These are phyloP conservation scores for Halocynthia roretzi DNA, from an alignment of 23 tunicate genomes.

Conservation along the genomic window DNA sequence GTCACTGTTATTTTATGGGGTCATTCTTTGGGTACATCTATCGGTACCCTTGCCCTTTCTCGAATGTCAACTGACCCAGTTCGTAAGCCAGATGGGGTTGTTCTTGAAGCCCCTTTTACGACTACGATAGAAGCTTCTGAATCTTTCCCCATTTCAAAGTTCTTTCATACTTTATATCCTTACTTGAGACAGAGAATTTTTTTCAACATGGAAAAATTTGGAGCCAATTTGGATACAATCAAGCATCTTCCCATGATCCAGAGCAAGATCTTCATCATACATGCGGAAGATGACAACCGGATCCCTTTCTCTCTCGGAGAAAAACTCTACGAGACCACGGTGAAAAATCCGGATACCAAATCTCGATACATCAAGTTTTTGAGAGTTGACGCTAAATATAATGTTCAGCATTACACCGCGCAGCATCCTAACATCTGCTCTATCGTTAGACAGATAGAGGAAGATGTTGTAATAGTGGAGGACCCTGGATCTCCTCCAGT, in stretches of 20 bases:
- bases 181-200: not conserved
- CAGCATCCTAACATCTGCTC: not conserved
- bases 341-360: not conserved
- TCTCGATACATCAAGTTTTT: not conserved
- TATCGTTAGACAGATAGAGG: too few species aligned
- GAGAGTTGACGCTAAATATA: not conserved
- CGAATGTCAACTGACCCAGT: not conserved
- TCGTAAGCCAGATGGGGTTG: constrained; percentile 37
- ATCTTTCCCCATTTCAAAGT: constrained; percentile 62
- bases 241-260: constrained; percentile 12
- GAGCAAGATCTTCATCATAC: constrained; percentile 36
- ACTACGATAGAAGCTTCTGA: constrained; percentile 26
- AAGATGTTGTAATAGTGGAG: too few species aligned
- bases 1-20: constrained; percentile 68
- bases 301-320: constrained; percentile 40
- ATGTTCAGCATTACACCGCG: constrained; percentile 21
- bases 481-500: too few species aligned
- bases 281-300: constrained; percentile 73
- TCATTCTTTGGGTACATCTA: constrained; percentile 68
- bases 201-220: constrained; percentile 2
- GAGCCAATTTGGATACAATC: constrained; percentile 24
- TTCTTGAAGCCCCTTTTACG: constrained; percentile 81
- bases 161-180: constrained; percentile 34
- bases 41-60: constrained; percentile 50
- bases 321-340: constrained; percentile 32